Conservation (phyloP, 1,140 invertebrate species). For the Tetraneura akinire region DNA sequence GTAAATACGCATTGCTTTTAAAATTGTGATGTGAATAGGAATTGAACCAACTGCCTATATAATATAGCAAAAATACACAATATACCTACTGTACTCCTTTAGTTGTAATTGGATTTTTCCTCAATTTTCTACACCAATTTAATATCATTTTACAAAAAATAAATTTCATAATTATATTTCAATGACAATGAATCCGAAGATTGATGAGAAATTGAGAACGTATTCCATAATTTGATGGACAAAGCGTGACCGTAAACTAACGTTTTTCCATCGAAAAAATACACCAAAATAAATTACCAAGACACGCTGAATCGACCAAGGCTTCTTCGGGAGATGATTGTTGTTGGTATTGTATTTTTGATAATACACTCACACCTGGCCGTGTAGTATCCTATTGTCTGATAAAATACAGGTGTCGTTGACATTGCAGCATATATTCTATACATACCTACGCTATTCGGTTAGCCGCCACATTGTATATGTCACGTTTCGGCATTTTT, state of each 20-base stretch:
- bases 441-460: slow-evolving; percentile 41
- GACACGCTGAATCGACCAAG: slow-evolving; percentile 10
- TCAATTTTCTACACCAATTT: slow-evolving; percentile 40
- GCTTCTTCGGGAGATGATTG: slow-evolving; percentile 21
- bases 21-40: neutral
- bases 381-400: slow-evolving; percentile 42
- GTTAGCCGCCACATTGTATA: slow-evolving; percentile 3
- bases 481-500: slow-evolving; percentile 40
- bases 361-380: slow-evolving; percentile 46
- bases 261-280: slow-evolving; percentile 43
- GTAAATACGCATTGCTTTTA: slow-evolving; percentile 12
- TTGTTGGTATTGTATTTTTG: slow-evolving; percentile 48
- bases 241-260: slow-evolving; percentile 40
- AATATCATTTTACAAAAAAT: slow-evolving; percentile 41
- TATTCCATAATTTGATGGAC: slow-evolving; percentile 12
- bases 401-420: slow-evolving; percentile 51
- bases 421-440: slow-evolving; percentile 31
- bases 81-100: slow-evolving; percentile 2
- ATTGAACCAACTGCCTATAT: neutral
- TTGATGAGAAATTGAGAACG: slow-evolving; percentile 45
- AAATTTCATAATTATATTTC: slow-evolving; percentile 37
- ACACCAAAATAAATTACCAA: slow-evolving; percentile 43
- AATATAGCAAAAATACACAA: slow-evolving; percentile 27
- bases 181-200: slow-evolving; percentile 34
- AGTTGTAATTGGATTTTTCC: slow-evolving; percentile 38